phyloP scores from a whole-genome alignment of 2,888 invertebrate species.

The Zaprionus obscuricornis region DNA sequence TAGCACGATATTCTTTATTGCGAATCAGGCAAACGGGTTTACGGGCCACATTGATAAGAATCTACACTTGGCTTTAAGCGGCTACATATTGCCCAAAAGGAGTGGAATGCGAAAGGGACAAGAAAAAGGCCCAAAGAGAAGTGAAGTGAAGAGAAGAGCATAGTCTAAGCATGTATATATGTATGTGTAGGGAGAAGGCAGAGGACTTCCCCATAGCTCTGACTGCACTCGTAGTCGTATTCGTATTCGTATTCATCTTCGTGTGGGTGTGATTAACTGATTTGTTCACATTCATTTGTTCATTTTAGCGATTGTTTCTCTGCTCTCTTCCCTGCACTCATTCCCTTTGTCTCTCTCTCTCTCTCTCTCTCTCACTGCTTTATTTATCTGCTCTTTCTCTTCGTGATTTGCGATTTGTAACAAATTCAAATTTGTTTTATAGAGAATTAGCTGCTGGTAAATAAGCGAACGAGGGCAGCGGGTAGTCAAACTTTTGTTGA shows the following conservation, averaged over 20 bases:
- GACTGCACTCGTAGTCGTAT: conserved; percentile 17
- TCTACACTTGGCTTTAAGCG: conserved; percentile 55
- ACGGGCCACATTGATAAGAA: conserved; percentile 69
- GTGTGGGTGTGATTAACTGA: conserved; percentile 83
- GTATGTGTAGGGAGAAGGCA: background rate
- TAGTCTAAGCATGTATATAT: too few species aligned
- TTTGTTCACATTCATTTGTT: conserved; percentile 82
- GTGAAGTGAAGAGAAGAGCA: too few species aligned
- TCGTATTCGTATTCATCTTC: conserved; percentile 33
- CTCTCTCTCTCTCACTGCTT: background rate
- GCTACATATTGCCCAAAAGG: conserved; percentile 30
- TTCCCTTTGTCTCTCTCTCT: background rate
- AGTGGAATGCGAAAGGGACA: conserved; percentile 6
- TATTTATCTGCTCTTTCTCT: background rate
- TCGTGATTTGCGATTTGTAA: conserved; percentile 82
- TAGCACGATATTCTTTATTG: conserved; percentile 80
- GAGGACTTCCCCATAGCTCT: conserved; percentile 29
- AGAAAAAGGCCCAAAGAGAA: too few species aligned
- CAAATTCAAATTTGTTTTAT: conserved; percentile 72
- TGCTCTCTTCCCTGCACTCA: background rate
- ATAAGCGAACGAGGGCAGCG: background rate
- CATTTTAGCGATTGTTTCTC: conserved; percentile 66
- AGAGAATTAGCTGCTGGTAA: conserved; percentile 1
- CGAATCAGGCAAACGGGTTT: conserved; percentile 69
- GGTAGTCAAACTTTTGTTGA: conserved; percentile 4